These are phyloP conservation scores for Meiosimyza decipiens DNA, from an alignment of 2,888 invertebrate genomes.

Conservation along the genomic window DNA sequence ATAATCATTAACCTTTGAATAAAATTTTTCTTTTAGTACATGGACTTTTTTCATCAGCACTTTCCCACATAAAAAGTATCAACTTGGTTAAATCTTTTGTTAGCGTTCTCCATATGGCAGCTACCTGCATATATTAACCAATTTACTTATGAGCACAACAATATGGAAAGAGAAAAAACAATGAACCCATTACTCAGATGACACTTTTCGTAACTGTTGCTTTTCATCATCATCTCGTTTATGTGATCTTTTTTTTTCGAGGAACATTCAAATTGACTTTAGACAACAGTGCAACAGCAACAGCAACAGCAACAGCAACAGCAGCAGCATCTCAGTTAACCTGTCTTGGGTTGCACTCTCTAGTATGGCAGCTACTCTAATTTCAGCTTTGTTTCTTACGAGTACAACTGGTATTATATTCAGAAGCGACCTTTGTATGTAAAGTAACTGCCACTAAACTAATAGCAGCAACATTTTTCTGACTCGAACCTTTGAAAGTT, in stretches of 20 bases:
- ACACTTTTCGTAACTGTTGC: conserved; percentile 65
- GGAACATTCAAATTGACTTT: conserved; percentile 5
- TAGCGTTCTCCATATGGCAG: too few relatives aligned
- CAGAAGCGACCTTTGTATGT: conserved; percentile 8
- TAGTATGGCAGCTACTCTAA: too few relatives aligned
- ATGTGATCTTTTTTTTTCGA: neutral
- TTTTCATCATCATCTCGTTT: conserved; percentile 58
- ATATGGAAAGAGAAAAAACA: conserved; percentile 45
- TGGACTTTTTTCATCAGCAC: too few relatives aligned
- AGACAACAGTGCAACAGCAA: neutral
- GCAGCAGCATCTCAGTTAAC: neutral
- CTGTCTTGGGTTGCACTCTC: neutral
- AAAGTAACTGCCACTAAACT: neutral
- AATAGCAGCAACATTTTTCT: neutral
- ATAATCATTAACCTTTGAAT: too few relatives aligned
- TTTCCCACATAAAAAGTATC: too few relatives aligned
- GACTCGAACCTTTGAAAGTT: too few relatives aligned
- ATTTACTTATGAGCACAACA: too few relatives aligned
- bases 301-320: too few relatives aligned
- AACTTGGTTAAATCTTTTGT: too few relatives aligned
- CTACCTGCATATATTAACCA: too few relatives aligned
- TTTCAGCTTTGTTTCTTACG: neutral
- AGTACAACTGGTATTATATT: neutral
- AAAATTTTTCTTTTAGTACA: too few relatives aligned
- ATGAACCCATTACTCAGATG: conserved; percentile 65